A percentile compares a stretch with the other conserved stretches of the same genome.
Evolutionary conservation across 2,797 vertebrate genomes (phyloP).

Genomic region (Megaceryle alcyon): DNA sequence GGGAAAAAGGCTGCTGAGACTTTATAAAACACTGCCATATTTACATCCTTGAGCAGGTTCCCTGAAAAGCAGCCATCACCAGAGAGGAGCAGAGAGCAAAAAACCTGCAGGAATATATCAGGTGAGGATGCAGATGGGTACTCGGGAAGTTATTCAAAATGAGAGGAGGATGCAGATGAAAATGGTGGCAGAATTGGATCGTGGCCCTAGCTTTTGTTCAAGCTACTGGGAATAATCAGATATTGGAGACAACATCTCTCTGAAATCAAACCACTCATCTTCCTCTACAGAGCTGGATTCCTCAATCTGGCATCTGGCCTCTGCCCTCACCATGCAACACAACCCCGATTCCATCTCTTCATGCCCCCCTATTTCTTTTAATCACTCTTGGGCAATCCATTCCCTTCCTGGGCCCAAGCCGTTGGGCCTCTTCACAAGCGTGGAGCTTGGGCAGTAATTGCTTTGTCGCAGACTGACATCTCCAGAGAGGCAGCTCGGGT

Average conservation of each 20-base stretch:
- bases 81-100: not conserved
- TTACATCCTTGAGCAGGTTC: not conserved
- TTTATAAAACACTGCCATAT: not conserved
- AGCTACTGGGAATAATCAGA: not conserved
- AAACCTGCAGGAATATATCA: not conserved
- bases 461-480: not conserved
- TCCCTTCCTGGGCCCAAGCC: not conserved
- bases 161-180: not conserved
- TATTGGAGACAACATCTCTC: not conserved
- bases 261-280: not conserved
- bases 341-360: not conserved
- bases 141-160: not conserved
- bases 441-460: not conserved
- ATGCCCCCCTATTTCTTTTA: not conserved
- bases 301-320: not conserved
- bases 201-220: not conserved
- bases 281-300: not conserved
- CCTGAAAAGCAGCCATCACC: not conserved
- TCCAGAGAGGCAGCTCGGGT: not conserved
- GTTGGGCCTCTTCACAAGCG: not conserved
- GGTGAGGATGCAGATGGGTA: not conserved
- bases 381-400: not conserved
- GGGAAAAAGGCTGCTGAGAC: not conserved
- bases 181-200: not conserved
- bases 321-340: accelerated